Evolutionary conservation across 2,113 vertebrate genomes (phyloP).

Genomic region (Otus sunia): DNA sequence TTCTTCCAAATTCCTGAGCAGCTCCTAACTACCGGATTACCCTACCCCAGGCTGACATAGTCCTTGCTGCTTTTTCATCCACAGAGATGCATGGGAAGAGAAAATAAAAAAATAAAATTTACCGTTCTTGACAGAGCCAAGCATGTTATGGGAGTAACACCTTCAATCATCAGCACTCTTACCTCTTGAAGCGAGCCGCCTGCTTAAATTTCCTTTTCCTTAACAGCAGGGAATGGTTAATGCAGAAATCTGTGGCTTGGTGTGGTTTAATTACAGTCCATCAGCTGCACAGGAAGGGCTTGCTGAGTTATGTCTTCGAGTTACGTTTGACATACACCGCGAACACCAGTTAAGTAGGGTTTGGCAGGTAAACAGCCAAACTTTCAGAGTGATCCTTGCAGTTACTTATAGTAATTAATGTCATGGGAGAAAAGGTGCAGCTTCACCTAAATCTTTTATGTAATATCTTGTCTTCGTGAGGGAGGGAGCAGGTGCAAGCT

Average conservation of each 20-base stretch:
- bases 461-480: accelerated
- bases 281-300: background rate
- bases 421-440: background rate
- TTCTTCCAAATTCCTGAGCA: background rate
- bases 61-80: background rate
- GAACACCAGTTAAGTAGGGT: background rate
- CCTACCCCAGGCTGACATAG: background rate
- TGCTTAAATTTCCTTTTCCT: background rate
- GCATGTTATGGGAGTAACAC: background rate
- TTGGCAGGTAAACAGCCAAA: background rate
- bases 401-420: background rate
- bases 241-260: background rate
- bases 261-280: background rate
- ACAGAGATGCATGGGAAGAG: background rate
- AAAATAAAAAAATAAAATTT: background rate
- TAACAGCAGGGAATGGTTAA: background rate
- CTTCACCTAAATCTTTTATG: background rate
- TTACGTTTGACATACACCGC: background rate
- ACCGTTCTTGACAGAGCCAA: background rate
- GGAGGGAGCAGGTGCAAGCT: background rate
- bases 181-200: background rate
- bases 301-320: background rate
- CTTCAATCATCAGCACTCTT: background rate
- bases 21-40: background rate
- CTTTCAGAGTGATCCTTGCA: background rate